These are phyloP conservation scores for Hemibagrus wyckioides DNA, from an alignment of 2,113 vertebrate species.

Conservation along the genomic window DNA sequence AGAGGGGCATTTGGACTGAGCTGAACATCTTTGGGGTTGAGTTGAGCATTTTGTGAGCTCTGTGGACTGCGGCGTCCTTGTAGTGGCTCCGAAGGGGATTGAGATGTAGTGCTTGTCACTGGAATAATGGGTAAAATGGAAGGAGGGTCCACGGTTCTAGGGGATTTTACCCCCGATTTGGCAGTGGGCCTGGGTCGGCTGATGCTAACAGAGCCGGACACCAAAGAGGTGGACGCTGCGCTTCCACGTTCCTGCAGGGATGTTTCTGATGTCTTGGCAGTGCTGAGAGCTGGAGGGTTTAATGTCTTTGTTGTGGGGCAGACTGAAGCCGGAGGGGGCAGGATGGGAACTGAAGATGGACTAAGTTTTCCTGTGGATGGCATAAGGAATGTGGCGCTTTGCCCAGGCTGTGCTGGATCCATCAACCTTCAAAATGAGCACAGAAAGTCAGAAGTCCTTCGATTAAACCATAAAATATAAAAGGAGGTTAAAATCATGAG, in stretches of 20 bases:
- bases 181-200: slow-evolving; percentile 73
- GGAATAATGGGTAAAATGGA: slow-evolving; percentile 70
- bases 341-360: slow-evolving; percentile 41
- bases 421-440: slow-evolving; percentile 61
- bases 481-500: not conserved
- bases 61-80: slow-evolving; percentile 58
- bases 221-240: not conserved
- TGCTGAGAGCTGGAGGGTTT: slow-evolving; percentile 38
- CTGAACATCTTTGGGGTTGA: slow-evolving; percentile 27
- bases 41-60: slow-evolving; percentile 54
- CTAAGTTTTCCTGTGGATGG: slow-evolving; percentile 53
- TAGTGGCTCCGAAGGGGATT: slow-evolving; percentile 58
- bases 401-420: slow-evolving; percentile 64
- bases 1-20: not conserved
- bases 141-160: slow-evolving; percentile 59
- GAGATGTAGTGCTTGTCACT: slow-evolving; percentile 48
- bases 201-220: slow-evolving; percentile 58
- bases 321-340: slow-evolving; percentile 34
- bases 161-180: slow-evolving; percentile 57
- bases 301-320: slow-evolving; percentile 34
- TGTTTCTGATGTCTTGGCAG: slow-evolving; percentile 13
- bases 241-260: not conserved
- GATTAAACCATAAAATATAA: not conserved
- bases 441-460: not conserved
- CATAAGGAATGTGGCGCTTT: slow-evolving; percentile 52